Evolutionary conservation across 2,888 invertebrate species (phyloP).

Genomic region (Lysandra bellargus): DNA sequence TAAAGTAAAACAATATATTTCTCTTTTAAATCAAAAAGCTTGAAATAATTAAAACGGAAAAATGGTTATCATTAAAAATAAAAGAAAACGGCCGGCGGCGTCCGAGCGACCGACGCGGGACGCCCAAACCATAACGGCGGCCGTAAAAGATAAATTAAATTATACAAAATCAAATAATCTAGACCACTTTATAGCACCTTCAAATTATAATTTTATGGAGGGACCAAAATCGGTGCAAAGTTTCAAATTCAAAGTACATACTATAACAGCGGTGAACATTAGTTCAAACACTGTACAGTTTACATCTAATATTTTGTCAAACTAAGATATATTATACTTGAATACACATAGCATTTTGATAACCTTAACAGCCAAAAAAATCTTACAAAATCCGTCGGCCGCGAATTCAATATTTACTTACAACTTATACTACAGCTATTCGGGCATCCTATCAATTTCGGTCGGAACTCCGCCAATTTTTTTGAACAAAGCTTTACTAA

Average conservation of each 20-base stretch:
- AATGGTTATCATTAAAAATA: neutral
- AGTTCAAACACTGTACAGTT: neutral
- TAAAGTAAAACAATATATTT: neutral
- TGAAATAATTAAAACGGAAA: neutral
- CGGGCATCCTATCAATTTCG: neutral
- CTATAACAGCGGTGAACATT: neutral
- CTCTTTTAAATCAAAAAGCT: neutral
- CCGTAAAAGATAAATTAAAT: neutral
- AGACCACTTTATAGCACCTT: neutral
- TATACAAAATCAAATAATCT: neutral
- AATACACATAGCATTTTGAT: neutral
- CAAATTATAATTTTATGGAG: neutral
- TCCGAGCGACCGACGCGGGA: neutral
- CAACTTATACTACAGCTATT: neutral
- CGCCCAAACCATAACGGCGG: neutral
- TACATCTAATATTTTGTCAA: neutral
- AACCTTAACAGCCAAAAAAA: neutral
- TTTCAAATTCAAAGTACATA: neutral
- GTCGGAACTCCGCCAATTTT: neutral
- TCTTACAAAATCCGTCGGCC: neutral
- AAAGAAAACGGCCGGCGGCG: neutral
- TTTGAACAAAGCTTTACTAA: too few species aligned
- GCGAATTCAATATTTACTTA: constrained; percentile 6
- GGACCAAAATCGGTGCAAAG: neutral
- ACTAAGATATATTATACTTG: neutral